phyloP scores from a whole-genome alignment of 2,113 vertebrate species.

The Barbus barbus region DNA sequence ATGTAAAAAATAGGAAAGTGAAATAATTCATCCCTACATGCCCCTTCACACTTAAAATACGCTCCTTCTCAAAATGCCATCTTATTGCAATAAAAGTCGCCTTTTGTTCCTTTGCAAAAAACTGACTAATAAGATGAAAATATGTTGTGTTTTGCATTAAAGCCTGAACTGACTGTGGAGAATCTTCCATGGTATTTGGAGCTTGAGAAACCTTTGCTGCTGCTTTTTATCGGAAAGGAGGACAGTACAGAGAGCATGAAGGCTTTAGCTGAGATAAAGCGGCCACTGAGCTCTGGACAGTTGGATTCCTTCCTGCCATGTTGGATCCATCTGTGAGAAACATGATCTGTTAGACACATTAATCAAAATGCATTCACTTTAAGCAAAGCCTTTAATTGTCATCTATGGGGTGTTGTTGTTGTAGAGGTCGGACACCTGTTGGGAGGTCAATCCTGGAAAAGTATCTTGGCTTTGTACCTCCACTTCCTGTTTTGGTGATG shows the following conservation, averaged over 20 bases:
- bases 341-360: neutral
- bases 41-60: neutral
- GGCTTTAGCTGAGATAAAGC: conserved; percentile 74
- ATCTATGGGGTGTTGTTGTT: conserved; percentile 7
- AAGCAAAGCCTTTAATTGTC: neutral
- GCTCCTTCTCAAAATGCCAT: neutral
- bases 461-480: conserved; percentile 77
- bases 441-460: conserved; percentile 79
- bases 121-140: neutral
- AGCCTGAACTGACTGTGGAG: conserved; percentile 91
- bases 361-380: neutral
- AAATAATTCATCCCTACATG: no score
- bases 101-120: neutral
- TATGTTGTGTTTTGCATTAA: neutral
- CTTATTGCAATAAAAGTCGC: neutral
- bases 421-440: conserved; percentile 84
- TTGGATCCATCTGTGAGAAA: conserved; percentile 89
- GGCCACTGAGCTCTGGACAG: conserved; percentile 61
- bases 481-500: conserved; percentile 82
- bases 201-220: conserved; percentile 80
- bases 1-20: no score
- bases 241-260: conserved; percentile 63
- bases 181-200: conserved; percentile 82
- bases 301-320: conserved; percentile 73
- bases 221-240: conserved; percentile 83